Conservation (phyloP, 2,888 invertebrate species). For the Meganola albula region DNA sequence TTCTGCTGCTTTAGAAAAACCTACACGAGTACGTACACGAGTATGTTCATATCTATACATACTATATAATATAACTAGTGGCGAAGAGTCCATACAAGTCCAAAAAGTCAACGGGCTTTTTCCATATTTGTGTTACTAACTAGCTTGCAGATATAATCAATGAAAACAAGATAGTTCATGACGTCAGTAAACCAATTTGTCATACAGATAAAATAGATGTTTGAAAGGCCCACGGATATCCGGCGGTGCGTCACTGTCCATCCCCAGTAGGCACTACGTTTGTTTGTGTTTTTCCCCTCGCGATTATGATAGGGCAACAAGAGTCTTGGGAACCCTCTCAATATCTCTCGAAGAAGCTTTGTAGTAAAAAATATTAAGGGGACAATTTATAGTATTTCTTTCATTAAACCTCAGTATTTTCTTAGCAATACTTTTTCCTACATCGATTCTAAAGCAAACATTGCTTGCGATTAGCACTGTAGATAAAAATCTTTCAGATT, state of each 20-base stretch:
- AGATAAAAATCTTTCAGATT: no score
- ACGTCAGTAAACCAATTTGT: no score
- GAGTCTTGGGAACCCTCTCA: constrained; percentile 57
- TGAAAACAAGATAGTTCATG: no score
- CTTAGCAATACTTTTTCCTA: neutral
- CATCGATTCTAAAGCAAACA: neutral
- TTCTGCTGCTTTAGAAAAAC: no score
- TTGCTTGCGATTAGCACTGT: neutral
- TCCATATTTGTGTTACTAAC: no score
- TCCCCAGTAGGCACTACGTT: constrained; percentile 22
- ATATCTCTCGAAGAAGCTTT: constrained; percentile 49
- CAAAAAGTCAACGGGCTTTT: no score
- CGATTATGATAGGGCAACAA: constrained; percentile 64
- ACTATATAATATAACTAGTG: no score
- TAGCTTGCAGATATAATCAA: no score
- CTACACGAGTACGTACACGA: no score
- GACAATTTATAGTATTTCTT: constrained; percentile 23
- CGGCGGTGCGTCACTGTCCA: constrained; percentile 60
- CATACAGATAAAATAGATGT: constrained; percentile 62
- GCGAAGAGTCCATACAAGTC: no score
- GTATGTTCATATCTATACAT: no score
- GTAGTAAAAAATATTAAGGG: constrained; percentile 14
- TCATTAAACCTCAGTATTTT: neutral
- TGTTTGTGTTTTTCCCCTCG: constrained; percentile 41
- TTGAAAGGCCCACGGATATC: constrained; percentile 46